Evolutionary conservation across 1,140 invertebrate genomes (phyloP), one percentile per base, ranked within the genome.

Genomic region (Ips typographus): DNA sequence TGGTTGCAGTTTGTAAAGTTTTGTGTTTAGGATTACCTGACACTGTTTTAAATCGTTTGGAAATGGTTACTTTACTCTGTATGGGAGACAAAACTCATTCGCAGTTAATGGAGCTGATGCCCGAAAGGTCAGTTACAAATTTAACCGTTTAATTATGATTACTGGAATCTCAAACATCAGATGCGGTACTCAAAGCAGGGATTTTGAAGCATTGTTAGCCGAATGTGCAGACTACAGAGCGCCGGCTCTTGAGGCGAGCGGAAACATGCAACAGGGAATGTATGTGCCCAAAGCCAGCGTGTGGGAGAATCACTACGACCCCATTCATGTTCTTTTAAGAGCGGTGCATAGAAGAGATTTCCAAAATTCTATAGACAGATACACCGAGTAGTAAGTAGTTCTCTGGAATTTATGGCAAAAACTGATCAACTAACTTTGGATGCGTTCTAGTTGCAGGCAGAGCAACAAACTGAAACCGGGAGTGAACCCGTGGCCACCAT

Each of bases 1-100:
- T 36, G 36, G 6, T n/a, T 4, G 36, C 4, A 53, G 36, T 6
- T 55, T 39, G 59, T 44, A 47, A n/a, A 36, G 40, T 51, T 68
- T 4, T 37, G 49, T 66, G 66, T 68, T 71, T 72, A 84, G 85
- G 85, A 68, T 75, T 85, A 64, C 81, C 83, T 2, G 85, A 85
- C 75, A 78, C 80, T 8, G 83, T 82, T 72, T 80, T 85, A 37
- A 81, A 81, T 72, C 85, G 93, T 55, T 83, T 96, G 63, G 96
- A 98, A 85, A 96, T 98, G 85, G 91, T 95, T 7, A 94, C 94
- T 2, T 80, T 98, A 39, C 82, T 98, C 51, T 95, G 94, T 75
- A 95, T 96, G 81, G 89, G 90, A 53, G 95, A 98, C 80, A 94
- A 96, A 80, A 98, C 95, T 1, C 95, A 98, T 82, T 96, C 93